These are phyloP conservation scores for Noctua janthe DNA, from an alignment of 2,888 invertebrate genomes.

Conservation along the genomic window DNA sequence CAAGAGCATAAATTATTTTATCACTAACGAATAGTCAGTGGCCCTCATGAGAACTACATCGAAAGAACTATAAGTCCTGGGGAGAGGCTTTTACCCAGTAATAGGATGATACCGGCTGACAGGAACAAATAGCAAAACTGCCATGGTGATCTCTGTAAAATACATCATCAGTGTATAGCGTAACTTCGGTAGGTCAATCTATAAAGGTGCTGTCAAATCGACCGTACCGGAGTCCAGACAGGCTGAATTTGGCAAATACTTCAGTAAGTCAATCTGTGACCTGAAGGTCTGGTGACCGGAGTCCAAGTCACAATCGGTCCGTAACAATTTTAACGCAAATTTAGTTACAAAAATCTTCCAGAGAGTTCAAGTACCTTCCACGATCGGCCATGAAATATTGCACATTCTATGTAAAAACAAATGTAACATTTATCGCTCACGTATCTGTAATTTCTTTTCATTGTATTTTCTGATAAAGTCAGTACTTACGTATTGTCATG, in stretches of 20 bases:
- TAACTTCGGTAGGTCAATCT: background rate
- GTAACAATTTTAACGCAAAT: background rate
- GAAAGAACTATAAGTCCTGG: background rate
- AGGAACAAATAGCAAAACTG: background rate
- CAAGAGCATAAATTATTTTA: no score
- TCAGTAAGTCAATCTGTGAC: background rate
- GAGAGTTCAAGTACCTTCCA: conserved; percentile 19
- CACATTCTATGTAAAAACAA: conserved; percentile 28
- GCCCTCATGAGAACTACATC: background rate
- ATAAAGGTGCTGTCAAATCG: background rate
- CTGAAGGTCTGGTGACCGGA: background rate
- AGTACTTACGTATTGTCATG: background rate
- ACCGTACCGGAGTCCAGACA: background rate
- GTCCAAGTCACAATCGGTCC: background rate
- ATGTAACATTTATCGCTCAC: conserved; percentile 30
- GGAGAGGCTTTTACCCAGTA: background rate
- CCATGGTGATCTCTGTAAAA: background rate
- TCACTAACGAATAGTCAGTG: background rate
- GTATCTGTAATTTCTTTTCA: conserved; percentile 40
- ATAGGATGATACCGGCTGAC: background rate
- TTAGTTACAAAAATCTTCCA: background rate
- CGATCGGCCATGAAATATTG: conserved; percentile 29
- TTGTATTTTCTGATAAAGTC: conserved; percentile 36
- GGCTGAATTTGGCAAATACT: background rate
- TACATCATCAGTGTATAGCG: background rate